Conservation (phyloP, 2,888 invertebrate genomes). For the Clitarchus hookeri region DNA sequence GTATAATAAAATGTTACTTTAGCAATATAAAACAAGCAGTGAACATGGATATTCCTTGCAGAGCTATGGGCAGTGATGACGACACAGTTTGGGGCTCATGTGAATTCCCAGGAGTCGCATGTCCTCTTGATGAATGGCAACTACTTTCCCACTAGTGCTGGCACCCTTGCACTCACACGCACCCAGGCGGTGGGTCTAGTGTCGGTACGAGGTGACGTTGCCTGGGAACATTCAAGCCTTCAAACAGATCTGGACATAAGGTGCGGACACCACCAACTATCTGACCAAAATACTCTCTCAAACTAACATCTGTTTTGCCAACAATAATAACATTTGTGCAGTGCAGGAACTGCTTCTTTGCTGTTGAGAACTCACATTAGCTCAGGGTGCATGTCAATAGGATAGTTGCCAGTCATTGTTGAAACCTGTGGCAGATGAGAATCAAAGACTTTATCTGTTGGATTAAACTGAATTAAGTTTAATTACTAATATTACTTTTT, state of each 20-base stretch:
- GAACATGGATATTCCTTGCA: background rate
- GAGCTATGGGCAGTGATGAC: background rate
- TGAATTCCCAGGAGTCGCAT: constrained; percentile 17
- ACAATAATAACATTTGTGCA: no score
- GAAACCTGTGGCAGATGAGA: no score
- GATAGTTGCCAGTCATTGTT: no score
- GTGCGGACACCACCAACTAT: background rate
- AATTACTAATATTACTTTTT: no score
- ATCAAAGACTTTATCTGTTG: no score
- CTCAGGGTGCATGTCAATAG: no score
- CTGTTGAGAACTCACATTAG: no score
- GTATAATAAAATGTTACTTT: no score
- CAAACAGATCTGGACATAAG: background rate
- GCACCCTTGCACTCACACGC: constrained; percentile 63
- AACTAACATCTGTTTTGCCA: no score
- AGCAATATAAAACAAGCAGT: background rate
- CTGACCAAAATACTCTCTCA: no score
- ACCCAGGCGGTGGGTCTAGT: constrained; percentile 61
- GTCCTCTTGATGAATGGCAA: constrained; percentile 1
- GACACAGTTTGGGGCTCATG: constrained; percentile 3
- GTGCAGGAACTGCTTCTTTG: no score
- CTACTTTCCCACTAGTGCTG: constrained; percentile 60
- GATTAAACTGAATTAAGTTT: no score
- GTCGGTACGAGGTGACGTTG: constrained; percentile 71
- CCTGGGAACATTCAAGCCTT: constrained; percentile 54